A percentile compares a stretch with the other conserved stretches of the same genome.
These are phyloP conservation scores for Manis crassicaudata DNA, from an alignment of 2,797 vertebrate species.

Conservation along the genomic window DNA sequence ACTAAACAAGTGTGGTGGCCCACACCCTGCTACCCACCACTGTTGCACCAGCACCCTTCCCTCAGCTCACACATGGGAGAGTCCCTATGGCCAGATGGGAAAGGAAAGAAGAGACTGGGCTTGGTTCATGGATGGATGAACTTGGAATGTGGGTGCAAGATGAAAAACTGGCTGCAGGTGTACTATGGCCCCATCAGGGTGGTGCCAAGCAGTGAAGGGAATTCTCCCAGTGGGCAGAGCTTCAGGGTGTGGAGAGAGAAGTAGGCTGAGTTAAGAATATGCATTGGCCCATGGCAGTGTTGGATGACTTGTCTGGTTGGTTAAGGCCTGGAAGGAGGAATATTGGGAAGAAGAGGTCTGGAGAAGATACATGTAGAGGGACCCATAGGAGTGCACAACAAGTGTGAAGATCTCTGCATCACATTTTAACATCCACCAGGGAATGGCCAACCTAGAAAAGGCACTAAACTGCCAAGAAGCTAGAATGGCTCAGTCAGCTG, in stretches of 20 bases:
- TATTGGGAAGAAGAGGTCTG: background rate
- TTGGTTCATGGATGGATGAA: background rate
- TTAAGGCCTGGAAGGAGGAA: background rate
- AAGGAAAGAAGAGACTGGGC: background rate
- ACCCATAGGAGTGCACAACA: background rate
- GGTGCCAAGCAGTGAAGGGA: background rate
- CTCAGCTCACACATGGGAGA: background rate
- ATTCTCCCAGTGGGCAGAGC: background rate
- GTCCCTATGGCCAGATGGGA: background rate
- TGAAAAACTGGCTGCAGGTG: background rate
- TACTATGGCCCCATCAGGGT: background rate
- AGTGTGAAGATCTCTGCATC: background rate
- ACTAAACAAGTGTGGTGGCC: background rate
- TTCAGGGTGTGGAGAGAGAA: background rate
- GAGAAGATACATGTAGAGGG: background rate
- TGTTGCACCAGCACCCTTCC: background rate
- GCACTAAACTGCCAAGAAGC: background rate
- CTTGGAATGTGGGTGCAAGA: background rate
- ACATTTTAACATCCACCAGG: background rate
- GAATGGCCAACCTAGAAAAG: background rate
- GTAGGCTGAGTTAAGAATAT: background rate
- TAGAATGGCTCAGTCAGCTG: background rate
- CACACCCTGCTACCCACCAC: background rate
- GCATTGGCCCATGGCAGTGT: background rate
- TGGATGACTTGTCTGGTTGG: background rate